A percentile compares a stretch with the other conserved stretches of the same genome.
phyloP scores from a whole-genome alignment of 2,113 vertebrate genomes.

The Sarotherodon lohbergeri region DNA sequence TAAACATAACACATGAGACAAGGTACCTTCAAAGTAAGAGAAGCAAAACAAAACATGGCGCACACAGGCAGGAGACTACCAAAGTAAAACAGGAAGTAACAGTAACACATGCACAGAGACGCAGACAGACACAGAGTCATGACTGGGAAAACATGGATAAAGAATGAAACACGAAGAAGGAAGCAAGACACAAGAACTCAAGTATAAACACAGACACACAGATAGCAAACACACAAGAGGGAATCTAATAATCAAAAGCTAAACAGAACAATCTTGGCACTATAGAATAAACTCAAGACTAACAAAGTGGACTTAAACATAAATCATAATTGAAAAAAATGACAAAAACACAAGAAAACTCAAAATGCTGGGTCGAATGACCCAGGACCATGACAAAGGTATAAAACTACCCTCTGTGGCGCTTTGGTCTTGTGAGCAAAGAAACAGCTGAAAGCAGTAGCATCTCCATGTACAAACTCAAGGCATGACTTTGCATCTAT shows the following conservation, averaged over 20 bases:
- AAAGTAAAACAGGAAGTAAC: not conserved
- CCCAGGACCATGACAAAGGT: not conserved
- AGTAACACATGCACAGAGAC: rapidly evolving
- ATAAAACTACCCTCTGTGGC: not conserved
- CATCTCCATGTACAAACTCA: not conserved
- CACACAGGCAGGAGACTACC: not conserved
- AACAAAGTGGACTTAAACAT: not conserved
- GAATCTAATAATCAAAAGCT: not conserved
- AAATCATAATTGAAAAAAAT: not conserved
- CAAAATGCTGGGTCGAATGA: not conserved
- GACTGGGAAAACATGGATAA: not conserved
- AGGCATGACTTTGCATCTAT: not conserved
- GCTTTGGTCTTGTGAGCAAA: not conserved
- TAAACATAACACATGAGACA: not conserved
- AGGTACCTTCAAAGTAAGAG: not conserved
- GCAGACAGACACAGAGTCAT: not conserved
- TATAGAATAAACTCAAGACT: not conserved
- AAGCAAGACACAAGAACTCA: not conserved
- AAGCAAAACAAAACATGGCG: not conserved
- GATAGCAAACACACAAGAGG: not conserved
- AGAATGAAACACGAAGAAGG: not conserved
- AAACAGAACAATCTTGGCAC: not conserved
- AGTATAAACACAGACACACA: not conserved
- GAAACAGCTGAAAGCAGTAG: not conserved
- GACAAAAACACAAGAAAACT: not conserved